These are phyloP conservation scores for Thalassoma bifasciatum DNA, from an alignment of 2,113 vertebrate genomes.

Conservation along the genomic window DNA sequence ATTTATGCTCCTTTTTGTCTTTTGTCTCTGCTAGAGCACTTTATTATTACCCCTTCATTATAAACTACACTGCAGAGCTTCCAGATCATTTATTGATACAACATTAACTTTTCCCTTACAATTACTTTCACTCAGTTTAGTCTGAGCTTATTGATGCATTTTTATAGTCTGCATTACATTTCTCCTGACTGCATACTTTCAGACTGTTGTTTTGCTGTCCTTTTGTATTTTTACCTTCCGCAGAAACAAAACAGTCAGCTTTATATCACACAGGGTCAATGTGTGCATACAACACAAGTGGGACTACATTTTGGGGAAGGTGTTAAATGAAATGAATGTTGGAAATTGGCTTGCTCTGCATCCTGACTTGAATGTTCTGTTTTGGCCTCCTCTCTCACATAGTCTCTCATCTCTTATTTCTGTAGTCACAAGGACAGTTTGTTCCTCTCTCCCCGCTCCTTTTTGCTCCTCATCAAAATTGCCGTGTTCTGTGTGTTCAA, in stretches of 20 bases:
- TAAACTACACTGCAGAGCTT: constrained; percentile 36
- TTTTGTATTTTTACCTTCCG: constrained; percentile 27
- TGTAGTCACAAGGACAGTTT: constrained; percentile 11
- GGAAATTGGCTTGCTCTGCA: constrained; percentile 3
- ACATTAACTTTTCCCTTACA: constrained; percentile 38
- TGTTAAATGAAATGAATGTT: constrained; percentile 5
- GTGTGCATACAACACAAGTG: constrained; percentile 1
- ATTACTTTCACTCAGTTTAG: constrained; percentile 37
- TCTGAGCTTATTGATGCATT: constrained; percentile 38
- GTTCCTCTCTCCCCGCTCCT: neutral
- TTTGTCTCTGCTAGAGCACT: neutral
- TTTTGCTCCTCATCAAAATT: constrained; percentile 22
- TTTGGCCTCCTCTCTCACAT: neutral
- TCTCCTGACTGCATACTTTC: constrained; percentile 45
- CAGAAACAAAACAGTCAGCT: constrained; percentile 35
- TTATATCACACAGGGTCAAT: neutral
- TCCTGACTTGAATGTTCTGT: neutral
- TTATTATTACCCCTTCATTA: constrained; percentile 12
- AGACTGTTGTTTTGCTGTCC: constrained; percentile 1
- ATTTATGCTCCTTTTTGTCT: neutral
- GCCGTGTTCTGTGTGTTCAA: constrained; percentile 9
- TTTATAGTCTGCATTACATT: constrained; percentile 50
- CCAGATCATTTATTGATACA: constrained; percentile 34
- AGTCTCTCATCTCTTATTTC: neutral
- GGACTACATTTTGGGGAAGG: constrained; percentile 8